A percentile compares a stretch with the other conserved stretches of the same genome.
These are phyloP conservation scores for Euglossa dilemma DNA, from an alignment of 1,140 invertebrate genomes.

Conservation along the genomic window DNA sequence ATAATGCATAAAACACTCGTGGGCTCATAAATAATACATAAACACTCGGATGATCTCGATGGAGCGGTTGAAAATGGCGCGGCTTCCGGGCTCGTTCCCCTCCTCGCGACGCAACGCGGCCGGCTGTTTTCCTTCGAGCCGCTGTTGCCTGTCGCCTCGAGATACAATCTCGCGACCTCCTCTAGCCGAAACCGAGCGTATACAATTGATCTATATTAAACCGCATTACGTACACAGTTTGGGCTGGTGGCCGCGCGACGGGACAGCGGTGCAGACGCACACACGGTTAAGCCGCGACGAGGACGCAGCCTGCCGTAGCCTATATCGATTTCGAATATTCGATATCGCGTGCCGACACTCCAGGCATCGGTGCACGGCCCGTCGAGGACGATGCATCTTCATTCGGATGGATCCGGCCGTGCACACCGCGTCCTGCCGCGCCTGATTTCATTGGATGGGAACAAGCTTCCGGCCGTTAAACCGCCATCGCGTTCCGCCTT, in stretches of 20 bases:
- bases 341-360: slow-evolving; percentile 45
- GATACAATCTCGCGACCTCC: slow-evolving; percentile 22
- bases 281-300: not conserved
- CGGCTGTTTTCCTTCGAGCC: slow-evolving; percentile 25
- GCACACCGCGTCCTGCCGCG: not conserved
- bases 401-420: not conserved
- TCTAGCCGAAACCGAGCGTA: slow-evolving; percentile 20
- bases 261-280: not conserved
- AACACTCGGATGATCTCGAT: no score
- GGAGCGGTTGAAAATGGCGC: not conserved
- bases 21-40: no score
- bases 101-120: not conserved
- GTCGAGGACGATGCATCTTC: slow-evolving; percentile 42
- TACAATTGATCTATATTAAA: slow-evolving; percentile 57
- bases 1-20: no score
- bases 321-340: slow-evolving; percentile 52
- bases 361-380: not conserved
- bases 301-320: slow-evolving; percentile 4
- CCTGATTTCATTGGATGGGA: not conserved
- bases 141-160: slow-evolving; percentile 8
- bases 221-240: slow-evolving; percentile 41
- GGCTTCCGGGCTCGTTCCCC: not conserved
- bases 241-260: not conserved
- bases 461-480: not conserved
- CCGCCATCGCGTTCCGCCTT: not conserved